A percentile compares a stretch with the other conserved stretches of the same genome.
Evolutionary conservation across 2,888 invertebrate species (phyloP).

Genomic region (Augiades crinisus): DNA sequence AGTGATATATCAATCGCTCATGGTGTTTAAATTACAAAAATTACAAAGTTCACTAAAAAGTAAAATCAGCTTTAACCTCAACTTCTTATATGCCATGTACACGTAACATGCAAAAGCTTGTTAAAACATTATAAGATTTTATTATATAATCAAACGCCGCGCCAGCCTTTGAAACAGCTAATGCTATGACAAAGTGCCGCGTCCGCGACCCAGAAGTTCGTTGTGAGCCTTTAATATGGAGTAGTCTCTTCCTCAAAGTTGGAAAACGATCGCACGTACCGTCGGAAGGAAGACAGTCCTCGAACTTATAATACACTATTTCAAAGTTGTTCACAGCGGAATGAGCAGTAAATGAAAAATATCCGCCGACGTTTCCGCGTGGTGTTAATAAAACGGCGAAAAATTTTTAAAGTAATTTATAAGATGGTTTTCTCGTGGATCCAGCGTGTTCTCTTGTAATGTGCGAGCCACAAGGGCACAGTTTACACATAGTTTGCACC

Average conservation of each 20-base stretch:
- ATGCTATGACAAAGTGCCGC: conserved; percentile 55
- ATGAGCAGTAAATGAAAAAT: conserved; percentile 33
- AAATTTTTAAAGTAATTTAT: conserved; percentile 25
- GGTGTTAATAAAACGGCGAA: conserved; percentile 29
- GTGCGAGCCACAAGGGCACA: conserved; percentile 47
- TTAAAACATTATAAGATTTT: conserved; percentile 36
- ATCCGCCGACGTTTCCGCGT: conserved; percentile 23
- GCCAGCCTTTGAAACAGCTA: conserved; percentile 47
- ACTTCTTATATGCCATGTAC: no score
- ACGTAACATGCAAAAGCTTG: no score
- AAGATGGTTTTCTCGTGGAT: conserved; percentile 36
- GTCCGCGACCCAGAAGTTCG: conserved; percentile 42
- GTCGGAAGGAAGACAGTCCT: conserved; percentile 34
- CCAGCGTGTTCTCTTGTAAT: conserved; percentile 40
- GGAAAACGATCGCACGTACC: conserved; percentile 52
- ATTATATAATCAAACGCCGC: conserved; percentile 43
- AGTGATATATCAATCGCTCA: no score
- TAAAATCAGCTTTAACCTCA: no score
- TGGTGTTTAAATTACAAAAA: no score
- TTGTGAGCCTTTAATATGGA: conserved; percentile 52
- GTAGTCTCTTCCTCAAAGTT: conserved; percentile 55
- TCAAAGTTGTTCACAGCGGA: conserved; percentile 33
- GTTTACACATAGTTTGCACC: conserved; percentile 53
- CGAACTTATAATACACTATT: conserved; percentile 31
- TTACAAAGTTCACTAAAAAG: no score